Evolutionary conservation across 2,888 invertebrate genomes (phyloP), one percentile per base, ranked within the genome.

Genomic region (Tricholauxania praeusta): DNA sequence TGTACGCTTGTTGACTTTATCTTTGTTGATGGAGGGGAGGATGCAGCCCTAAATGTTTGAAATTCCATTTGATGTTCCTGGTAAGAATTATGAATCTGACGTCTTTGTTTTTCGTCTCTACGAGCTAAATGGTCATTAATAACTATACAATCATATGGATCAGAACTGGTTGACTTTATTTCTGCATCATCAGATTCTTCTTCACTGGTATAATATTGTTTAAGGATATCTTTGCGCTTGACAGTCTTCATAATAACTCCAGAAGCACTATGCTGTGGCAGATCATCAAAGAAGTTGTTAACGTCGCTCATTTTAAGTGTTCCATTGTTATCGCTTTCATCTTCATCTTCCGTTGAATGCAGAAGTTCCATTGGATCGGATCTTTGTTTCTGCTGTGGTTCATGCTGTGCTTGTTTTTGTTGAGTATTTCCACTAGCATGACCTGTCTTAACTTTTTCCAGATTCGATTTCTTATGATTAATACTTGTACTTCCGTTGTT

Each of bases 121-220:
- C 83, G 85, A 73, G 87, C 87, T 60, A 87, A 80, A 80, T 93
- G 94, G 87, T 95, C 95, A 79, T 95, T 94, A 39, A 95, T 94
- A 68, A 96, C 93, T 78, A 95, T 95, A 83, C 95, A 95, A 83
- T 93, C 93, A 79, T 93, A 92, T 47, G 92, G 92, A 88, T 93
- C 93, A 64, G 92, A 93, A 82, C 92, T 93, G 64, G 92, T 92
- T 66, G 92, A 92, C 84, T 85, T 86, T 12, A 86, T 77, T 66
- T 86, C 86, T 12, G 79, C 78, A 76, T 85, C 86, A 65, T 91
- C 92, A 12, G 64, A 57, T 82, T 92, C 92, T 76, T 91, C 91
- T 76, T 89, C 89, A 81, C 89, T 89, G 66, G 88, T 89, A 75
- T 91, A 91, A 83, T 93, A 93, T 85, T 92, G 92, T 81, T 92